Percentiles rank a stretch among this genome's conserved stretches.
These are phyloP conservation scores for Arenicola marina DNA, from an alignment of 2,888 invertebrate species.

Conservation along the genomic window DNA sequence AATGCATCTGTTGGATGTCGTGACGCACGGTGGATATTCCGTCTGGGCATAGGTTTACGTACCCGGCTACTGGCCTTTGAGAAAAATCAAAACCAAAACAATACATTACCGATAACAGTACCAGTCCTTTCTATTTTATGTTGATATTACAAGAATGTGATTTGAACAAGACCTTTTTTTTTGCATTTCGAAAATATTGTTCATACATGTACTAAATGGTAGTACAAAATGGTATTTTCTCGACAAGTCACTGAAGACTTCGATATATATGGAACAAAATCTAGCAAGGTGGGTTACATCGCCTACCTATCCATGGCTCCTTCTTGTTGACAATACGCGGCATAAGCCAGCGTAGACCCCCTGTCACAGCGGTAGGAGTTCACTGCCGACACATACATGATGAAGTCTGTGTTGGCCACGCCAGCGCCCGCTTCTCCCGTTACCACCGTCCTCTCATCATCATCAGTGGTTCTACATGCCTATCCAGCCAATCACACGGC, in stretches of 20 bases:
- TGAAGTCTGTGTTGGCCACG: slow-evolving; percentile 83
- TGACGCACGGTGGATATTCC: slow-evolving; percentile 89
- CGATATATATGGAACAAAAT: no score
- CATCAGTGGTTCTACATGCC: slow-evolving; percentile 75
- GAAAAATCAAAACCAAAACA: no score
- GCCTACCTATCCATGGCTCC: slow-evolving; percentile 80
- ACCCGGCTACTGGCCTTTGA: slow-evolving; percentile 92
- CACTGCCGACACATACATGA: slow-evolving; percentile 94
- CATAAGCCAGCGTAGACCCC: slow-evolving; percentile 92
- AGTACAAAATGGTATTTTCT: no score
- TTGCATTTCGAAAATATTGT: no score
- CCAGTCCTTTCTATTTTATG: no score
- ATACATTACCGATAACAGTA: no score
- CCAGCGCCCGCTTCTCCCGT: slow-evolving; percentile 67
- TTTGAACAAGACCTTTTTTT: no score
- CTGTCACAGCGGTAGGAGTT: slow-evolving; percentile 90
- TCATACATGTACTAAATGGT: no score
- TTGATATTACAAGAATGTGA: no score
- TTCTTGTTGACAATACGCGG: slow-evolving; percentile 98
- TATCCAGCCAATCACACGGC: no score
- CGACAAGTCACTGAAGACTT: no score
- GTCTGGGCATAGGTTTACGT: slow-evolving; percentile 96
- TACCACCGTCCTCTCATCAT: slow-evolving; percentile 13
- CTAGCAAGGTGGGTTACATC: background rate
- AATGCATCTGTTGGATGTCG: slow-evolving; percentile 73